Percentiles rank a stretch among this genome's conserved stretches.
Evolutionary conservation across 2,888 invertebrate genomes (phyloP).

Genomic region (Opisthograptis luteolata): DNA sequence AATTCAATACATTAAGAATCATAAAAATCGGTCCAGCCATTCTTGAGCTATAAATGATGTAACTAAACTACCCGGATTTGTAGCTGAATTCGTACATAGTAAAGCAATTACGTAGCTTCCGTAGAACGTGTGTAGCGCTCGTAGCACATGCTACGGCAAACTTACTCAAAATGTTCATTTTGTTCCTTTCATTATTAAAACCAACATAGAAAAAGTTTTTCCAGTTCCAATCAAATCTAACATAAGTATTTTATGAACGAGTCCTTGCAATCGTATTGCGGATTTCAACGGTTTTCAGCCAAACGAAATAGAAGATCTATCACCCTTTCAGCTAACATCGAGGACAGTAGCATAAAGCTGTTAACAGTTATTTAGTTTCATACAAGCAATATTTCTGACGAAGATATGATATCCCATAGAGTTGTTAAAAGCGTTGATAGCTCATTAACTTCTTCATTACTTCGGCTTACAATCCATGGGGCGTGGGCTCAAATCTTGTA

Average conservation of each 20-base stretch:
- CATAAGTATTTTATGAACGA: slow-evolving; percentile 4
- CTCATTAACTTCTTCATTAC: too few relatives aligned
- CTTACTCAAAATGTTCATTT: too few relatives aligned
- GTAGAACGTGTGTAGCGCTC: neutral
- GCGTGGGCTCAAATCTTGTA: too few relatives aligned
- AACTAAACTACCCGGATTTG: too few relatives aligned
- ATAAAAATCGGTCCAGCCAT: too few relatives aligned
- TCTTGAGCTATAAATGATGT: too few relatives aligned
- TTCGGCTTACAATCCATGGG: too few relatives aligned
- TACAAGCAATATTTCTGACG: neutral
- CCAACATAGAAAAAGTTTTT: neutral
- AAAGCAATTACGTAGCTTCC: neutral
- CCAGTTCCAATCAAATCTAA: neutral
- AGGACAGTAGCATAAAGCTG: neutral
- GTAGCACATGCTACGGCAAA: neutral
- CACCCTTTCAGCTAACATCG: slow-evolving; percentile 2
- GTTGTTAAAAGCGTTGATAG: too few relatives aligned
- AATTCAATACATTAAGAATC: too few relatives aligned
- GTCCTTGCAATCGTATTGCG: neutral
- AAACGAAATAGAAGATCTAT: slow-evolving; percentile 21
- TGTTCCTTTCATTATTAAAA: too few relatives aligned
- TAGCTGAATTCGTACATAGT: too few relatives aligned
- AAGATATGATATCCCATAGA: too few relatives aligned
- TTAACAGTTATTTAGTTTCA: neutral
- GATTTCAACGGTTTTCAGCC: slow-evolving; percentile 11